Conservation (phyloP, 2,888 invertebrate species). For the Protodeltote pygarga region DNA sequence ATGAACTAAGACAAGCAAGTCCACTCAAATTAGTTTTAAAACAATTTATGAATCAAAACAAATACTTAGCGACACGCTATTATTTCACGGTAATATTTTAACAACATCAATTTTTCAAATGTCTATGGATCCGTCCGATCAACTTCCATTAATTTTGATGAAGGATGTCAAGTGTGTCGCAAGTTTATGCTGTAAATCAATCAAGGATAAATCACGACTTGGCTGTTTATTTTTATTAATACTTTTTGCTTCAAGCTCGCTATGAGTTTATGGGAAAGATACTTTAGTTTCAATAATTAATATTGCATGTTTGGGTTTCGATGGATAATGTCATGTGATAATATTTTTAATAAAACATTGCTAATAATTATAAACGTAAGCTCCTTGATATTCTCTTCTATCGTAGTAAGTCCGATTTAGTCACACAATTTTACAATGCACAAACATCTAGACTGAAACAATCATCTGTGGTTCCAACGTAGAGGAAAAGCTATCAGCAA, state of each 20-base stretch:
- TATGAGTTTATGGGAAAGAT: conserved; percentile 7
- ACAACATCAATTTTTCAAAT: conserved; percentile 61
- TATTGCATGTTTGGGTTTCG: conserved; percentile 2
- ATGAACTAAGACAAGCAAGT: too few relatives aligned
- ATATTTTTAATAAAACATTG: too few relatives aligned
- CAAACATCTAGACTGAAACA: too few relatives aligned
- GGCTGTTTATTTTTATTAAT: conserved; percentile 45
- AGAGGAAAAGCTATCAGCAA: too few relatives aligned
- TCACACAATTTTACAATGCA: not conserved
- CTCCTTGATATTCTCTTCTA: not conserved
- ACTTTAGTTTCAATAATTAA: conserved; percentile 20
- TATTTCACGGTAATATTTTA: conserved; percentile 58
- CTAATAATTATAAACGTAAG: too few relatives aligned
- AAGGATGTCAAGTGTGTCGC: conserved; percentile 65
- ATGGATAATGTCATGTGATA: conserved; percentile 11
- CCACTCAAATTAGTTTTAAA: not conserved
- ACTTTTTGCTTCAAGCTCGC: conserved; percentile 8
- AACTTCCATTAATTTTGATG: conserved; percentile 64
- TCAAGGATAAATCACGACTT: conserved; percentile 53
- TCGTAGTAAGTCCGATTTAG: not conserved
- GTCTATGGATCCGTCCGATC: conserved; percentile 53
- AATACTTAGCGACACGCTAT: conserved; percentile 38
- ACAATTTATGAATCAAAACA: conserved; percentile 20
- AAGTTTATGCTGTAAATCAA: conserved; percentile 65
- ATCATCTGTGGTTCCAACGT: too few relatives aligned